Base-by-base conservation (phyloP, 2,113 vertebrate genomes). In the Poecilia latipinna region DNA sequence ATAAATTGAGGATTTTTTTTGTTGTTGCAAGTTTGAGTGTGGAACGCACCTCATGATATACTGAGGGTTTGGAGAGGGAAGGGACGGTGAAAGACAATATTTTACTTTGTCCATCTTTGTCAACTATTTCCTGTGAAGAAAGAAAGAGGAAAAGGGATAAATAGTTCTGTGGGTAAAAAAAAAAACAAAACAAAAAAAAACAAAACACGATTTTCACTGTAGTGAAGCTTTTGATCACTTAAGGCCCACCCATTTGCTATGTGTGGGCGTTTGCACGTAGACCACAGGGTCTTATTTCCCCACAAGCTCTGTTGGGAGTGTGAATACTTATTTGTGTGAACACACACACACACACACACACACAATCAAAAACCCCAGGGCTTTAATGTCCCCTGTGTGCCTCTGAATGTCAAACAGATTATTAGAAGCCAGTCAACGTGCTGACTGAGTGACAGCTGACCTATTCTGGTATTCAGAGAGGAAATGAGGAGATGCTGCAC, bases 101-200 rank as follows among this genome's bases (percentile, higher is more conserved):
- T 95, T 96, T 98, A 91, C 96, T 98, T 79, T 97, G 96, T 33
- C 97, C 98, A 74, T 99, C 95, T 93, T 97, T 98, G 91, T 99
- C 96, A 88, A 97, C 96, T 92, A 99, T 99, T 95, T 99, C 98
- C 98, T 99, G 87, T 70, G 17, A 79, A 79, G 29, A 74, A 29
- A 87, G 35, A 82, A 80, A 81, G 37, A 80, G 68, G 32, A 80
- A 68, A 48, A 76, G 54, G 60, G 79, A 39, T 76, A 51, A 73
- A 70, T 32, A 24, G 77, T 72, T 66, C 8, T 82, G 51, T 63
- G 44, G 26, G 72, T 0, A 8, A n/a, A 28, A n/a, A 77, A 64
- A 63, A 19, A 26, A n/a, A n/a, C n/a, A n/a, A n/a, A n/a, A n/a
- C n/a, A n/a, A 54, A 82, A 5, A 75, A 87, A 82, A 64, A 44